Conservation (phyloP, 1,140 invertebrate genomes). For the Lepidotrigona ventralis region DNA sequence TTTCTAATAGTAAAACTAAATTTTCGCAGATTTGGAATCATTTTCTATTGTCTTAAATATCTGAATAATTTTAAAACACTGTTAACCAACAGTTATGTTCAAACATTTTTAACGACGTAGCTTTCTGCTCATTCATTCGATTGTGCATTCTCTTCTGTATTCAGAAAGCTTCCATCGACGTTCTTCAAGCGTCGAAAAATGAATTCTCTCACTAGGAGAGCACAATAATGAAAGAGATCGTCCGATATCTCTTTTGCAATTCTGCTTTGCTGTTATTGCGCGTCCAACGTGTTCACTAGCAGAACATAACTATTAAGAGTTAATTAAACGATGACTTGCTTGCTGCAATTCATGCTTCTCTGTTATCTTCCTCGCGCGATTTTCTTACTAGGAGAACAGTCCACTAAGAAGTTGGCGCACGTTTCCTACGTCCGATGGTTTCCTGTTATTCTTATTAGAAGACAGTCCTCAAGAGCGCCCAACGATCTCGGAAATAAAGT, state of each 20-base stretch:
- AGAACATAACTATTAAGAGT: not conserved
- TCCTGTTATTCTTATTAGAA: slow-evolving; percentile 16
- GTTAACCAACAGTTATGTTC: not conserved
- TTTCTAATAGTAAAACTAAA: not conserved
- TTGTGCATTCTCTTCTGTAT: not conserved
- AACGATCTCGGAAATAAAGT: not conserved
- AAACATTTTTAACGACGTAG: not conserved
- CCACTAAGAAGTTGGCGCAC: no score
- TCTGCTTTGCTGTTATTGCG: not conserved
- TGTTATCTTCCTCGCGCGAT: not conserved
- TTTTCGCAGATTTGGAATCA: not conserved
- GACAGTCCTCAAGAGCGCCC: not conserved
- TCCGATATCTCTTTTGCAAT: no score
- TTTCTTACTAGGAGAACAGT: not conserved
- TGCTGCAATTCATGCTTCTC: not conserved
- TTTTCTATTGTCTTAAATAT: not conserved
- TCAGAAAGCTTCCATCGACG: not conserved
- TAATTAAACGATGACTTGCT: not conserved
- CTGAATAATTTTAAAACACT: not conserved
- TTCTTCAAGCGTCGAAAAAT: slow-evolving; percentile 34
- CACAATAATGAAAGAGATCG: not conserved
- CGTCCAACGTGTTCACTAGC: not conserved
- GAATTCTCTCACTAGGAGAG: slow-evolving; percentile 12
- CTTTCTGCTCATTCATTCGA: not conserved
- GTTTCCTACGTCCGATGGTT: not conserved